Percentiles rank a stretch among this genome's conserved stretches.
Evolutionary conservation across 2,113 vertebrate genomes (phyloP).

Genomic region (Epinephelus cyanopodus): DNA sequence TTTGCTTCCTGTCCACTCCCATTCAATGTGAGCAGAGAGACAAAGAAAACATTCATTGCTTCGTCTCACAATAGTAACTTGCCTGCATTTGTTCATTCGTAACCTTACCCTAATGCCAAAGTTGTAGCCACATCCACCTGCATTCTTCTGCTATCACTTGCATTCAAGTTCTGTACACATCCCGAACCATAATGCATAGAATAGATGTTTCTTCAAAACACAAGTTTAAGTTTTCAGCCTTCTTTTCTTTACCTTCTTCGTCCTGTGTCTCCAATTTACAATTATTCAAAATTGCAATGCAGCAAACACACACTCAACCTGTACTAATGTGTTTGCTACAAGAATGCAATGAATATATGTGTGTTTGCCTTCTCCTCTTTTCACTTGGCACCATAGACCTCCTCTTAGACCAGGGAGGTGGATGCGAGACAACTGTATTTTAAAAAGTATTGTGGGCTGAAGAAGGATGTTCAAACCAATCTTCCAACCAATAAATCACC

Average conservation of each 20-base stretch:
- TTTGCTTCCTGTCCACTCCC: too few relatives aligned
- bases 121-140: neutral
- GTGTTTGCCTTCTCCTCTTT: constrained; percentile 10
- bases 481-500: constrained; percentile 46
- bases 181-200: neutral
- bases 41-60: too few relatives aligned
- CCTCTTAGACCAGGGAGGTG: neutral
- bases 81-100: too few relatives aligned
- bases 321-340: neutral
- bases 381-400: constrained; percentile 2
- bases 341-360: neutral
- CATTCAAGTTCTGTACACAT: neutral
- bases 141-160: neutral
- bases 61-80: too few relatives aligned
- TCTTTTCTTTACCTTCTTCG: neutral
- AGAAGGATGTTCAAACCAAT: constrained; percentile 49
- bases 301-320: neutral
- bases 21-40: too few relatives aligned
- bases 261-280: neutral
- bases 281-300: neutral
- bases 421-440: constrained; percentile 33
- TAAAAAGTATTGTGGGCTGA: constrained; percentile 28
- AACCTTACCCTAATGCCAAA: neutral
- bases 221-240: neutral
- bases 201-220: neutral